Evolutionary conservation across 2,888 invertebrate genomes (phyloP).

Genomic region (Cabera pusaria): DNA sequence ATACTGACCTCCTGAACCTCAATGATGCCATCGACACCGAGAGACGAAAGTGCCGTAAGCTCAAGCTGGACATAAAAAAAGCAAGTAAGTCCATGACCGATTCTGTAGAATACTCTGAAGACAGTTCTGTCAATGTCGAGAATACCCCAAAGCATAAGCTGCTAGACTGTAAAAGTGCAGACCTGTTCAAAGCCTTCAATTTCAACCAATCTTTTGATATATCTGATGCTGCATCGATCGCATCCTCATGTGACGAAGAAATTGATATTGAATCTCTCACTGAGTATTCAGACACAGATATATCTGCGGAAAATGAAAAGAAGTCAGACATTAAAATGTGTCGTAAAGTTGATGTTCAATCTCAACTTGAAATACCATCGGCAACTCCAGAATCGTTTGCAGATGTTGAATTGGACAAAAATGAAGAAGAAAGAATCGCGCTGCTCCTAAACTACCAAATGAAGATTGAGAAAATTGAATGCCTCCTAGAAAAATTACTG

Average conservation of each 20-base stretch:
- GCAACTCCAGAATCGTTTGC: constrained; percentile 64
- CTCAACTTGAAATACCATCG: constrained; percentile 45
- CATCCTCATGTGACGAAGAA: constrained; percentile 52
- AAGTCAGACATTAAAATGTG: constrained; percentile 62
- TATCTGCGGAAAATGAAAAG: constrained; percentile 43
- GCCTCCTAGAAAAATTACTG: constrained; percentile 56
- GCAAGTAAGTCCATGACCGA: constrained; percentile 58
- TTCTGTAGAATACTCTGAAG: constrained; percentile 36
- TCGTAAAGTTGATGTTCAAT: constrained; percentile 50
- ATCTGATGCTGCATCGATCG: constrained; percentile 55
- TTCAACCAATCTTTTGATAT: constrained; percentile 65
- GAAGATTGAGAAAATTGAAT: constrained; percentile 62
- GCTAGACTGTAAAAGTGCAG: constrained; percentile 55
- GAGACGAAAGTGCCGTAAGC: constrained; percentile 52
- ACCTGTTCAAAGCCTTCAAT: constrained; percentile 62
- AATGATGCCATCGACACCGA: constrained; percentile 34
- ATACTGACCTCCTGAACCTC: constrained; percentile 57
- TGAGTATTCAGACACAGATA: constrained; percentile 59
- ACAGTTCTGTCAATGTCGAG: constrained; percentile 46
- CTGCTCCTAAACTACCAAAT: constrained; percentile 60
- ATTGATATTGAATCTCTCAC: constrained; percentile 62
- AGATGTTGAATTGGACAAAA: constrained; percentile 65
- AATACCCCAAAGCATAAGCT: constrained; percentile 71
- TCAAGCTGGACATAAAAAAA: constrained; percentile 64
- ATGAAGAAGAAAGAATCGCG: constrained; percentile 58